phyloP scores from a whole-genome alignment of 2,888 invertebrate species.

The Leucophenga montana region DNA sequence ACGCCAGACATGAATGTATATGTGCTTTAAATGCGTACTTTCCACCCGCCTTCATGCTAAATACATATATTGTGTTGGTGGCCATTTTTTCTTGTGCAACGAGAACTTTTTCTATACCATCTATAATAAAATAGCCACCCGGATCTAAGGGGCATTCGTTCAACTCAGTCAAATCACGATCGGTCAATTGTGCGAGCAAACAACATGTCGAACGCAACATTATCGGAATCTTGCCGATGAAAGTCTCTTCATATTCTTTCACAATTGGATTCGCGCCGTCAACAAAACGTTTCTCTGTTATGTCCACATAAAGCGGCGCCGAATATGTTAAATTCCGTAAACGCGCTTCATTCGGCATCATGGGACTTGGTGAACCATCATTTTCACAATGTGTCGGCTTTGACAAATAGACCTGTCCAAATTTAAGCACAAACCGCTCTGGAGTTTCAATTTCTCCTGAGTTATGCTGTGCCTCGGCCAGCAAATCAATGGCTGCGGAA shows the following conservation, averaged over 20 bases:
- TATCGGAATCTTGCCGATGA: constrained; percentile 96
- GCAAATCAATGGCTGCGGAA: constrained; percentile 96
- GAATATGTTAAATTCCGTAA: constrained; percentile 97
- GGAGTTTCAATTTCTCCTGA: constrained; percentile 93
- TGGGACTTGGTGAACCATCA: constrained; percentile 98
- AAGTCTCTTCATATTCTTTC: constrained; percentile 83
- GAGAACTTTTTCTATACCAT: constrained; percentile 98
- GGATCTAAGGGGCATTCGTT: constrained; percentile 99
- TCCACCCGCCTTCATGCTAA: constrained; percentile 99
- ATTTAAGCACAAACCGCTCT: constrained; percentile 93
- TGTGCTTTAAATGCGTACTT: constrained; percentile 99
- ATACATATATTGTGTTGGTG: constrained; percentile 99
- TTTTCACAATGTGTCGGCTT: constrained; percentile 99
- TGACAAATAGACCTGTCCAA: constrained; percentile 98
- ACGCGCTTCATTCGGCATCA: constrained; percentile 99
- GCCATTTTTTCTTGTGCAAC: constrained; percentile 99
- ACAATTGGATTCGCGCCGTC: constrained; percentile 92
- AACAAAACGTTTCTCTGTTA: constrained; percentile 94
- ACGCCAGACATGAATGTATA: constrained; percentile 94
- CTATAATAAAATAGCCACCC: constrained; percentile 99
- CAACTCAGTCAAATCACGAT: constrained; percentile 99
- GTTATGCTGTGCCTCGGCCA: constrained; percentile 97
- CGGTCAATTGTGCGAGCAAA: constrained; percentile 91
- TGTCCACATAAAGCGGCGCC: constrained; percentile 98
- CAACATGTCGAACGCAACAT: constrained; percentile 99